phyloP scores from a whole-genome alignment of 2,888 invertebrate genomes.

The Leptinotarsa haldemani region DNA sequence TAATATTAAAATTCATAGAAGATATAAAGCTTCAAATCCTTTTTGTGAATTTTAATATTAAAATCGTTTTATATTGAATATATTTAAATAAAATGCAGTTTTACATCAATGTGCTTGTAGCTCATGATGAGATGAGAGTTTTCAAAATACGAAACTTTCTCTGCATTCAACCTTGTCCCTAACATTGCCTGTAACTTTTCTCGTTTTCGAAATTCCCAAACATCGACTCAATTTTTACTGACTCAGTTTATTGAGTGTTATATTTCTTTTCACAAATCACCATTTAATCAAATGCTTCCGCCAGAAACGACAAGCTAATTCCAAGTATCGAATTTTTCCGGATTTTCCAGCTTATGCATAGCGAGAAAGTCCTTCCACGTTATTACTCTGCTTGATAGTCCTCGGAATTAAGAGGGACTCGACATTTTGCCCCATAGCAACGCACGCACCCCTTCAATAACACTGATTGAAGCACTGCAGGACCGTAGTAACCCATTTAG shows the following conservation, averaged over 20 bases:
- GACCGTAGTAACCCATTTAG: conserved; percentile 2
- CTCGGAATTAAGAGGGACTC: conserved; percentile 5
- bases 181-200: too few relatives aligned
- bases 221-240: too few relatives aligned
- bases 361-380: conserved; percentile 1
- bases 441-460: conserved; percentile 3
- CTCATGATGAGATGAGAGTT: too few relatives aligned
- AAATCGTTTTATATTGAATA: too few relatives aligned
- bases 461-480: conserved; percentile 3
- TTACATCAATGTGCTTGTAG: background rate
- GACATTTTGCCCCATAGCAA: conserved; percentile 5
- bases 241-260: too few relatives aligned
- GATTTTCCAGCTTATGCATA: background rate
- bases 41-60: too few relatives aligned
- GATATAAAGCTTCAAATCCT: too few relatives aligned
- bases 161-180: too few relatives aligned
- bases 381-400: conserved; percentile 1
- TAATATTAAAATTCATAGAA: too few relatives aligned
- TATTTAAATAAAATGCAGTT: background rate
- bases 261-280: background rate
- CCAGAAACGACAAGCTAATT: background rate
- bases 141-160: too few relatives aligned
- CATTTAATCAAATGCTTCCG: background rate
- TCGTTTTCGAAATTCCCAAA: too few relatives aligned
- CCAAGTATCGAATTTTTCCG: background rate